Base-by-base conservation (phyloP, 2,888 invertebrate species). In the Hanleya hanleyi region DNA sequence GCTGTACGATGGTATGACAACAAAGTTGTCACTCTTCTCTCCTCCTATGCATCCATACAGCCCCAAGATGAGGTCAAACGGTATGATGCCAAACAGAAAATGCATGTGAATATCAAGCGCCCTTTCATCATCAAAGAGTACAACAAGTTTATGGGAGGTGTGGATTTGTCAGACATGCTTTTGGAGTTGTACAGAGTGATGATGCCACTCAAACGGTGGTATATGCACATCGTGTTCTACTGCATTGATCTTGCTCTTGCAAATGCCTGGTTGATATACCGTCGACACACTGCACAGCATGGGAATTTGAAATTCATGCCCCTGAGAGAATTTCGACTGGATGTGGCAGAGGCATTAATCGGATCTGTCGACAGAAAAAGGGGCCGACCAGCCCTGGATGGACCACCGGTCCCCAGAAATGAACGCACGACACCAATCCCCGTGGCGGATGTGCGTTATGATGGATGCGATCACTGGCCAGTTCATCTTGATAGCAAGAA, bases 1-100 rank as follows among this genome's bases (percentile, higher is more conserved):
- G 74, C 72, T n/a, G 70, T 80, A 15, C 47, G 78, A 22, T 80
- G 79, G 80, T 77, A 69, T 70, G 79, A 78, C 71, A 81, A 79
- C 36, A 71, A 72, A 69, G n/a, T 70, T 36, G 78, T 78, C 2
- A 71, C 73, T 67, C 32, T 75, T 9, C 15, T 77, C 6, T 80
- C 80, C 4, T 76, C 75, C 5, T 78, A 38, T 41, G 66, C 75
- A 62, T 76, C 74, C 26, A 38, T 57, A 33, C 73, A 79, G 32
- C 79, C 77, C 37, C 51, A 61, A 26, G 74, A 72, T 9, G 22
- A 49, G 32, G 71, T 69, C 0, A 32, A 65, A 26, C 26, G 74
- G 26, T 77, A 73, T 73, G 73, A 70, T 37, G 73, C 70, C 67
- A 65, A 57, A 38, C 12, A 15, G n/a, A 65, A 71, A 35, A 7